These are phyloP conservation scores for Pyrocephalus nanus DNA, from an alignment of 2,797 vertebrate genomes.

Conservation along the genomic window DNA sequence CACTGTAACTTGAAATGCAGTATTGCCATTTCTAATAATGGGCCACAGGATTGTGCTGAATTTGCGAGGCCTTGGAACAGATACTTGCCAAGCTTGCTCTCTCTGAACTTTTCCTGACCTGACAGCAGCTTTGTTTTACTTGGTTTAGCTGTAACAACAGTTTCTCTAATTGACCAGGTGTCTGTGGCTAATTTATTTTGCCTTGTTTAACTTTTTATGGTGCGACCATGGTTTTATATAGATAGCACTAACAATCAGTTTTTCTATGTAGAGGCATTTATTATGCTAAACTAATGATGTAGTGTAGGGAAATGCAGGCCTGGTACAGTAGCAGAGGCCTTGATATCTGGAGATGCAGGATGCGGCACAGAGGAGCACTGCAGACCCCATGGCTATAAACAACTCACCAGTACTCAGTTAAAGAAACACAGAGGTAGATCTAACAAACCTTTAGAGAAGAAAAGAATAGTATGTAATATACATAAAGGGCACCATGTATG, in stretches of 20 bases:
- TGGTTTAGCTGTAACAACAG: not conserved
- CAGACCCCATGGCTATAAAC: not conserved
- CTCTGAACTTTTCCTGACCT: slow-evolving; percentile 15
- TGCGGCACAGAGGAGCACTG: not conserved
- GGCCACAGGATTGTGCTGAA: not conserved
- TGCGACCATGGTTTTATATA: not conserved
- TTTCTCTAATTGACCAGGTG: slow-evolving; percentile 6
- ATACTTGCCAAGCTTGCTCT: not conserved
- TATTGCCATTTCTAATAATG: not conserved
- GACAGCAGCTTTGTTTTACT: not conserved
- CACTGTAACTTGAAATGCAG: not conserved
- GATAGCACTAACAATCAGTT: not conserved
- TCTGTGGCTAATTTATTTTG: not conserved
- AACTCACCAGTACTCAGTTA: not conserved
- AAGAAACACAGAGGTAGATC: not conserved
- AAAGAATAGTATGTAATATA: not conserved
- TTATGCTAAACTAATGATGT: not conserved
- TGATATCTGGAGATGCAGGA: not conserved
- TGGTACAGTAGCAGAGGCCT: not conserved
- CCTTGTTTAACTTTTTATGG: not conserved
- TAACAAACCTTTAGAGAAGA: not conserved
- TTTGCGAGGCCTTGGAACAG: not conserved
- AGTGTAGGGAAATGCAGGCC: not conserved
- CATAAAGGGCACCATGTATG: not conserved
- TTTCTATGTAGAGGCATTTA: not conserved